Base-by-base conservation (phyloP, 1,140 invertebrate species). In the Campoletis sonorensis region DNA sequence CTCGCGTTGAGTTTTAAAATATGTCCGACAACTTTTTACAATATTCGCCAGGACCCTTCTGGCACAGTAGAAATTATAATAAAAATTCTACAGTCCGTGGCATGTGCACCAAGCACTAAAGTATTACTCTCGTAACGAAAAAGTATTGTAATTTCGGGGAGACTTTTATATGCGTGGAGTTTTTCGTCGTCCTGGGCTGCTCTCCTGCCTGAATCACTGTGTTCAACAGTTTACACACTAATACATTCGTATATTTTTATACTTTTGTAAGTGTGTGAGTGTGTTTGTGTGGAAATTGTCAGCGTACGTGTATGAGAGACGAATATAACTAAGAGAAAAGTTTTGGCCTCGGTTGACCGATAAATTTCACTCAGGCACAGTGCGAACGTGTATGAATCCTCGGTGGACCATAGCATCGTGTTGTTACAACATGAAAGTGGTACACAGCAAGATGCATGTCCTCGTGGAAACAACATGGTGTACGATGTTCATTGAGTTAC, bases 271-370 rank as follows among this genome's bases (percentile, higher is more conserved):
- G n/a, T n/a, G n/a, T n/a, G n/a, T n/a, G n/a, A 11, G 40, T 21
- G 40, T 40, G 18, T 72, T n/a, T 40, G 5, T 13, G 37, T n/a
- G n/a, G n/a, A n/a, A n/a, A n/a, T n/a, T n/a, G n/a, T n/a, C n/a
- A n/a, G n/a, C n/a, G n/a, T n/a, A n/a, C n/a, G n/a, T n/a, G n/a
- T n/a, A n/a, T n/a, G n/a, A n/a, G n/a, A n/a, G n/a, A n/a, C n/a
- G n/a, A n/a, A n/a, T n/a, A n/a, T n/a, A n/a, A 64, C 26, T 26
- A n/a, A 33, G 51, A 64, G 75, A 58, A 77, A 77, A 77, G 54
- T 77, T 77, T 77, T 54, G 54, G 49, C 75, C 75, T 64, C 75
- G 75, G 26, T 77, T 77, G 75, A 77, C 75, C 75, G 75, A 77
- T 77, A 77, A 77, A 77, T 77, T 77, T 77, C 75, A 77, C 75